Base-by-base conservation (phyloP, 2,888 invertebrate species). In the Euclidia mi region DNA sequence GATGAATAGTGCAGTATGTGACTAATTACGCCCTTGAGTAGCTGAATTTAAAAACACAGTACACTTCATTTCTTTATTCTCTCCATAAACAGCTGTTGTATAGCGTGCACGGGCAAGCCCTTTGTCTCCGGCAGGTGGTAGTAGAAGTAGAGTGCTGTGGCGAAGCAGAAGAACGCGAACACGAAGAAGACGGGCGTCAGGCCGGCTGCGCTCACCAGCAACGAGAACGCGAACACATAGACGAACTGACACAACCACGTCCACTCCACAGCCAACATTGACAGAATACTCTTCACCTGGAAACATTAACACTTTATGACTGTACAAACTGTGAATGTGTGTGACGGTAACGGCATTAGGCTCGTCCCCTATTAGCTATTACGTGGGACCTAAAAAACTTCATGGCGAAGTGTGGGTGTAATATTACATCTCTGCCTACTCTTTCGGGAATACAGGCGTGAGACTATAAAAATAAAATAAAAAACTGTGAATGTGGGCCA, bases 141-240 rank as follows among this genome's bases (percentile, higher is more conserved):
- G 2, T 66, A 15, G 1, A 69, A 71, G 63, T 83, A 88, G 2
- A 71, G 45, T 0, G 78, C 75, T 0, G 87, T 81, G 0, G 79
- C 15, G 48, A 88, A 74, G 50, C 87, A 79, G n/a, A 84, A 58
- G 1, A 9, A 29, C 0, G 83, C 76, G 65, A 91, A 91, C 29
- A 88, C 37, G 64, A 88, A 90, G 75, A 91, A 90, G 1, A 90
- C 77, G 0, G 83, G 80, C 0, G 87, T 87, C 28, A 90, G 65
- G 0, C 89, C 90, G 1, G 90, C 71, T 0, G 77, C 71, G 0
- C 69, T 59, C 1, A 88, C 15, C 4, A 40, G 12, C 3, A 11
- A 20, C 2, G 11, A 20, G 40, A 40, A 11, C 2, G 20, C 4
- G 20, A 40, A 40, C 10, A 40, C 11, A 9, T 11, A 10, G 18